These are phyloP conservation scores for Fulmarus glacialis DNA, from an alignment of 2,113 vertebrate species.

Conservation along the genomic window DNA sequence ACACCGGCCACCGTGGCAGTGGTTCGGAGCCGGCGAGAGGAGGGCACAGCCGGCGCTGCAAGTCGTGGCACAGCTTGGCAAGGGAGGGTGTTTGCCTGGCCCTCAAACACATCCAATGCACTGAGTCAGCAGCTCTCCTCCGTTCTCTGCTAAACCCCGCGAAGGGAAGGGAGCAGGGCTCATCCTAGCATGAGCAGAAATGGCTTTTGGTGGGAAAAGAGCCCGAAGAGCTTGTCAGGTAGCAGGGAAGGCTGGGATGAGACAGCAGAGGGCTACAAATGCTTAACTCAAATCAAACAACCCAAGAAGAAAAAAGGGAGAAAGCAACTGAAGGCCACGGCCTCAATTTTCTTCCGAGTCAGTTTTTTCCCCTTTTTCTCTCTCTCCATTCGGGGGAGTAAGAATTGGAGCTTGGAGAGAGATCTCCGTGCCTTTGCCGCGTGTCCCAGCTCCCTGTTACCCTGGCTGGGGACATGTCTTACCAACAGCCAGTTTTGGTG, in stretches of 20 bases:
- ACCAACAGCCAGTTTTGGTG: background rate
- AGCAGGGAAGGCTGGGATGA: background rate
- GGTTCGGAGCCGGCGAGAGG: background rate
- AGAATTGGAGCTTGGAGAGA: background rate
- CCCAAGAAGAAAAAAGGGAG: background rate
- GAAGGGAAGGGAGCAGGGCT: background rate
- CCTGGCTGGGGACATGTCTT: background rate
- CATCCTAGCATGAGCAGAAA: background rate
- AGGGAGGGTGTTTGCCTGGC: background rate
- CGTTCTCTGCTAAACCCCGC: background rate
- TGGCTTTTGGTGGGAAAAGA: background rate
- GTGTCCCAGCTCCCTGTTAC: background rate
- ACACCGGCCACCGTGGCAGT: rapidly evolving
- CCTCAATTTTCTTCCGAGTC: slow-evolving; percentile 48
- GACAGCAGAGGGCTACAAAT: background rate
- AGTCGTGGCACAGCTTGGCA: background rate
- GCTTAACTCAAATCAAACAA: slow-evolving; percentile 16
- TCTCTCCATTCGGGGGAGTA: background rate
- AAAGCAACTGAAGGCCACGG: background rate
- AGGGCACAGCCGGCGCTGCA: background rate
- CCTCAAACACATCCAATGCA: background rate
- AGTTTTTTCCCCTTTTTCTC: background rate
- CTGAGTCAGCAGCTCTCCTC: background rate
- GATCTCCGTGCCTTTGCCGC: background rate
- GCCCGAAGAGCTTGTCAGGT: background rate